Base-by-base conservation (phyloP, 2,113 vertebrate genomes). In the Lampris megalopsis region DNA sequence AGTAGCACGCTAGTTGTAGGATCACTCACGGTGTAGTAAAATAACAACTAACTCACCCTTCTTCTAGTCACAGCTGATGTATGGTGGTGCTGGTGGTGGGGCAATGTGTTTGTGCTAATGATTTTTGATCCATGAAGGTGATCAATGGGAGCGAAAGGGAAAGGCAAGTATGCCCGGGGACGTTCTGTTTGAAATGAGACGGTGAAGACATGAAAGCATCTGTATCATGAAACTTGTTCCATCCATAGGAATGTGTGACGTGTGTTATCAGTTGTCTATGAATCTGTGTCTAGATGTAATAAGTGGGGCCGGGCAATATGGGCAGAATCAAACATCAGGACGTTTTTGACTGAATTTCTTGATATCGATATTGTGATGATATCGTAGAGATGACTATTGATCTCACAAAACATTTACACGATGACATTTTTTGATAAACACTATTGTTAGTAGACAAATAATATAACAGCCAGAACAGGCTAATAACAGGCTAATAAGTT, bases 21-120 rank as follows among this genome's bases (percentile, higher is more conserved):
- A 80, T 80, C 69, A 89, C 89, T 92, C 89, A 86, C 85, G 57
- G 86, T n/a, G 41, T 88, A 90, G 86, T 61, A 56, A 80, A 89
- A 89, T 94, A 93, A 89, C 89, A 76, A 94, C 92, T 94, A 93
- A 94, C 93, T 83, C 83, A 71, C 82, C 76, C 73, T 77, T 75
- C 36, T 72, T 43, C 10, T 84, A 69, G 81, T 37, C 50, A 66
- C 52, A 7, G 56, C 71, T 73, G 61, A 64, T 67, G 71, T 75
- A 58, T 49, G 47, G 49, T 80, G 79, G 67, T 85, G 48, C 36
- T 81, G 85, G 71, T 87, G 85, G 75, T 73, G 79, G 80, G 37
- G 47, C 35, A 71, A 58, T 66, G 63, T 75, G 35, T 77, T 6
- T 66, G 50, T 68, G 43, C 62, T 7, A 42, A 41, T 64, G 37